Conservation (phyloP, 2,113 vertebrate genomes). For the Podarcis cretensis region DNA sequence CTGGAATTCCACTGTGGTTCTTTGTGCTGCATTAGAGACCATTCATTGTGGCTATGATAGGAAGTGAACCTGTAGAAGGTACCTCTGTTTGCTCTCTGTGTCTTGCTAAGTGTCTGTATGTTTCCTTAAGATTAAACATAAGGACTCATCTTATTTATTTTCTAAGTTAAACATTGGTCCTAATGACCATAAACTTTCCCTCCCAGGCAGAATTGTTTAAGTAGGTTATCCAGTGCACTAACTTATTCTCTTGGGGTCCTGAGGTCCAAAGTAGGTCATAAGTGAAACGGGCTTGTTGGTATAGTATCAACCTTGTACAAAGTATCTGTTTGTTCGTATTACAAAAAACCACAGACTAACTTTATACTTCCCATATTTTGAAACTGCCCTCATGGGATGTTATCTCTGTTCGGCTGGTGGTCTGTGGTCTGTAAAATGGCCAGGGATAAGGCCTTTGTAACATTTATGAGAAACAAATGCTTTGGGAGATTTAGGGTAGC, state of each 20-base stretch:
- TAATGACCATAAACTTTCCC: not conserved
- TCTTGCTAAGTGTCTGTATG: not conserved
- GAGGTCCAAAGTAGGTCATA: constrained; percentile 45
- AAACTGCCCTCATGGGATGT: constrained; percentile 60
- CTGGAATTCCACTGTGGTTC: not conserved
- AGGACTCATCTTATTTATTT: not conserved
- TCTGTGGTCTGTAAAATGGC: constrained; percentile 32
- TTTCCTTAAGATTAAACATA: not conserved
- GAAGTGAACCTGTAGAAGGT: not conserved
- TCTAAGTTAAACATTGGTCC: not conserved
- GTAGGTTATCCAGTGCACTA: constrained; percentile 4
- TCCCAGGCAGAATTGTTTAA: not conserved
- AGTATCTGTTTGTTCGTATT: constrained; percentile 63
- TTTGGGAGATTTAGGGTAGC: not conserved
- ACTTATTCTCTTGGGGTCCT: constrained; percentile 18
- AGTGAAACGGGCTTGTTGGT: constrained; percentile 43
- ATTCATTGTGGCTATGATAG: not conserved
- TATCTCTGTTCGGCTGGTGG: constrained; percentile 60
- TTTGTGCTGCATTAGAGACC: not conserved
- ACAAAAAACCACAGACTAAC: constrained; percentile 72
- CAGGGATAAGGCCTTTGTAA: constrained; percentile 35
- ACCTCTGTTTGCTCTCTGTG: not conserved
- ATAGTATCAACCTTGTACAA: constrained; percentile 60
- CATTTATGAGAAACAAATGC: constrained; percentile 17
- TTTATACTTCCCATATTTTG: constrained; percentile 65